Base-by-base conservation (phyloP, 2,113 vertebrate species). In the Aspidoscelis tigris region DNA sequence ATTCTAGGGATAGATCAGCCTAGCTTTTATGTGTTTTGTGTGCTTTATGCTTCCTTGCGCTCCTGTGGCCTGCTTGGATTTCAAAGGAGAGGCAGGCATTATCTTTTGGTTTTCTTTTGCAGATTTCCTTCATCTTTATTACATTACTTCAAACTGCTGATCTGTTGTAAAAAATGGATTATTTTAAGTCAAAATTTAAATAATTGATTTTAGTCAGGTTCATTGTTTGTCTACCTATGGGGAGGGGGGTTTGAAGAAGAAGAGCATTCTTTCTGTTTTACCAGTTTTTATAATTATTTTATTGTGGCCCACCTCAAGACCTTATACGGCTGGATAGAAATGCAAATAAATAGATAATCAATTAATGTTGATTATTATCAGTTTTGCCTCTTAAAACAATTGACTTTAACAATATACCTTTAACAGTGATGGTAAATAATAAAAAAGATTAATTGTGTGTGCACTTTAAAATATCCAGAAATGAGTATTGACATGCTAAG, bases 1-100 rank as follows among this genome's bases (percentile, higher is more conserved):
- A 9, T 77, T 84, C 3, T 72, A 55, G 78, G 14, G 21, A 80
- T 2, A 33, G 74, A 76, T 75, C 73, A 91, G 77, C 26, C 69
- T 69, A 26, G 55, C 0, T 68, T 6, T 8, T 9, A 73, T 50
- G 84, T 83, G 14, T 39, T 81, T 84, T 18, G 33, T 80, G n/a
- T 79, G 64, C 39, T 81, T 89, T 47, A 2, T 64, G 81, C 3
- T 33, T 50, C 82, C 89, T 88, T 88, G 84, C 20, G 18, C 85
- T 86, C 76, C 83, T 78, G n/a, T 91, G 58, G 71, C 88, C 80
- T 58, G 39, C 74, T 74, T 88, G 86, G 88, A 86, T 89, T 84
- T 80, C 20, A 14, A 65, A 84, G 43, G 84, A 14, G 43, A 78
- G 7, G 7, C 10, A 83, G 90, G 82, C 84, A 55, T 61, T 4